Evolutionary conservation across 2,888 invertebrate species (phyloP), one percentile per base, ranked within the genome.

Genomic region (Stenoptilia bipunctidactyla): DNA sequence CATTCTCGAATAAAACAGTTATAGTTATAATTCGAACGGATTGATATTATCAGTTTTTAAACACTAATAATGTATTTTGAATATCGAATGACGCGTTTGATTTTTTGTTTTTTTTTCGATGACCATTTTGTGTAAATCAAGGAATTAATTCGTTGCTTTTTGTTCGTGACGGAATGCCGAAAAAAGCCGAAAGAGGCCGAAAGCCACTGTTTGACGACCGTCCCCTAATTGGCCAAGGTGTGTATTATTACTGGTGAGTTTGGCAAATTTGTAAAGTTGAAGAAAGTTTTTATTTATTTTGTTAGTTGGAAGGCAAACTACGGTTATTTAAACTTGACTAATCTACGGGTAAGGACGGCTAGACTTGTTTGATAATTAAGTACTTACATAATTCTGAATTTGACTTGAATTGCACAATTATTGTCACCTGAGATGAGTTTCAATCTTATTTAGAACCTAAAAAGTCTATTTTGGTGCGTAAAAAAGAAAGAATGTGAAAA

Each of bases 81-180:
- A 60, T 58, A 51, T 53, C 46, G 50, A 62, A 58, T 51, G 48
- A 51, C 52, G 55, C 53, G 61, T 66, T 63, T 58, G 9, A 49
- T 49, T 70, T 69, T 66, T 61, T 56, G n/a, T 66, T 68, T 63
- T 63, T 62, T 70, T 71, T 70, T 70, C 68, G 72, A 60, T 64
- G 58, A 58, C 56, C 49, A 58, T 58, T 62, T 61, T 57, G 53
- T 63, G 71, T 68, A 69, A 74, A 72, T 76, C 70, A 72, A 68
- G 65, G 68, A 61, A 67, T 66, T 60, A 71, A 70, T 64, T 63
- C 63, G 61, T 64, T 61, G 61, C 60, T 59, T 66, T 54, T 67
- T 66, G 70, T 72, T 68, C 73, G 79, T 74, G 74, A 70, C 68
- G 56, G 75, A 77, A 77, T 79, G 79, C 74, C 63, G 62, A 66